Evolutionary conservation across 2,113 vertebrate genomes (phyloP).

Genomic region (Pituophis catenifer): DNA sequence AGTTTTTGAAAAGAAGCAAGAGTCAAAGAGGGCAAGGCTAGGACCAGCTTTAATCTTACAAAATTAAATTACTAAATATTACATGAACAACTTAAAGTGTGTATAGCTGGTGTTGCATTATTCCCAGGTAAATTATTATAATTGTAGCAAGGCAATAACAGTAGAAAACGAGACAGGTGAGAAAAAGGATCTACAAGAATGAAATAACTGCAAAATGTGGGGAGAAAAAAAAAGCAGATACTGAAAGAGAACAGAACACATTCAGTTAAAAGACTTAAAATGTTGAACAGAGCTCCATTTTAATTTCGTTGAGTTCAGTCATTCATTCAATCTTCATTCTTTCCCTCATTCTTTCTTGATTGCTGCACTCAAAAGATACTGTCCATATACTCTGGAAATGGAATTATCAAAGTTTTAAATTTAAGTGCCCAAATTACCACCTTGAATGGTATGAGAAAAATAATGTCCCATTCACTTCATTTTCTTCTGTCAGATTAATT

Average conservation of each 20-base stretch:
- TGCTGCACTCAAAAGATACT: background rate
- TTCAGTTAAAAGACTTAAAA: background rate
- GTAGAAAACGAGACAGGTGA: background rate
- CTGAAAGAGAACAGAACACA: background rate
- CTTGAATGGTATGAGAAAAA: constrained; percentile 59
- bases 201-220: background rate
- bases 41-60: background rate
- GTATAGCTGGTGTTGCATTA: background rate
- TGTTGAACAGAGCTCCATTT: constrained; percentile 50
- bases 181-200: background rate
- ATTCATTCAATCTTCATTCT: background rate
- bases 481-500: constrained; percentile 64
- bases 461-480: constrained; percentile 54
- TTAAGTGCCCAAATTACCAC: constrained; percentile 51
- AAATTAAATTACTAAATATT: background rate
- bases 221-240: background rate
- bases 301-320: constrained; percentile 50
- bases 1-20: background rate
- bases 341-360: background rate
- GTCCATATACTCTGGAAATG: constrained; percentile 47
- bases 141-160: background rate
- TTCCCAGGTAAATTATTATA: background rate
- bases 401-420: constrained; percentile 64
- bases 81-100: background rate
- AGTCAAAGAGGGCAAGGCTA: background rate